phyloP scores from a whole-genome alignment of 1,140 invertebrate genomes.

The Gryon sp. region DNA sequence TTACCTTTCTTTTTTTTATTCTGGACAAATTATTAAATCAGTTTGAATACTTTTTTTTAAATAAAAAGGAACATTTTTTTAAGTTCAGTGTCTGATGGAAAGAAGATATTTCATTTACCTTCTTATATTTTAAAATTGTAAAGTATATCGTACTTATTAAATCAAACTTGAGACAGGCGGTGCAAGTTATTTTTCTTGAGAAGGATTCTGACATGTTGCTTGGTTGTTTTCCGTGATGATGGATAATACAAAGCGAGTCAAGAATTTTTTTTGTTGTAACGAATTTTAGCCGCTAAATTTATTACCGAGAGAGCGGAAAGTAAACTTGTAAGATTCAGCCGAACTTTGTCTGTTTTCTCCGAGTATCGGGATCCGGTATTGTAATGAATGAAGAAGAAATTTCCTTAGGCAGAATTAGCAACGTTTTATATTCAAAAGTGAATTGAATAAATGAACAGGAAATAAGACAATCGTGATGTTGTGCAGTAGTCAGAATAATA shows the following conservation, averaged over 20 bases:
- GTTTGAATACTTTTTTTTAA: no score
- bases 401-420: constrained; percentile 33
- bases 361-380: constrained; percentile 21
- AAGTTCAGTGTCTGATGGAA: no score
- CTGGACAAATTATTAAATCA: no score
- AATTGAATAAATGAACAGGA: constrained; percentile 44
- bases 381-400: constrained; percentile 36
- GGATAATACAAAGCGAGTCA: constrained; percentile 6
- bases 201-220: not conserved
- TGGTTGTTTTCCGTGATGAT: not conserved
- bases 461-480: constrained; percentile 8
- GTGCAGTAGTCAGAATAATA: not conserved
- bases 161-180: constrained; percentile 16
- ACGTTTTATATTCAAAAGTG: constrained; percentile 49
- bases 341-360: constrained; percentile 14
- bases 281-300: constrained; percentile 35
- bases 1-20: no score
- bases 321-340: constrained; percentile 28
- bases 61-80: no score
- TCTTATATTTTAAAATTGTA: no score
- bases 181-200: constrained; percentile 4
- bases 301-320: not conserved
- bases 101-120: no score
- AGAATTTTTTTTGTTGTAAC: constrained; percentile 21
- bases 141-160: no score